These are phyloP conservation scores for Lophochroa leadbeateri DNA, from an alignment of 2,113 vertebrate genomes.

Conservation along the genomic window DNA sequence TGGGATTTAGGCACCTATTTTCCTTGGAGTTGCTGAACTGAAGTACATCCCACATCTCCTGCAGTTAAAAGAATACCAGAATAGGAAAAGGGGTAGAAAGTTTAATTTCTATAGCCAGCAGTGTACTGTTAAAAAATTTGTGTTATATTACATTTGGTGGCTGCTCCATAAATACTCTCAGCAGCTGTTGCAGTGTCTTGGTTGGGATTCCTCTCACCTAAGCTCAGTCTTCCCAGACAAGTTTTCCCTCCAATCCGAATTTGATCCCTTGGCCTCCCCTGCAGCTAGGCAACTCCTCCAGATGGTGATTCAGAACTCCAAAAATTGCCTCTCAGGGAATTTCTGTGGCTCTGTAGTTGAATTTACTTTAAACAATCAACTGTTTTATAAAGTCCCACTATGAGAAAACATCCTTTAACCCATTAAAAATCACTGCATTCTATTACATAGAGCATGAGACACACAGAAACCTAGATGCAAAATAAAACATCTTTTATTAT, in stretches of 20 bases:
- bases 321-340: background rate
- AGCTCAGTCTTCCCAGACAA: background rate
- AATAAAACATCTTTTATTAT: background rate
- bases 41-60: rapidly evolving
- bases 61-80: background rate
- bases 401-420: background rate
- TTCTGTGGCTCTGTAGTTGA: background rate
- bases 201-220: slow-evolving; percentile 11
- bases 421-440: background rate
- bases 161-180: background rate
- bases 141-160: background rate
- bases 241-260: background rate
- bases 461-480: background rate
- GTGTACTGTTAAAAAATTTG: background rate
- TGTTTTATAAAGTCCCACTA: background rate
- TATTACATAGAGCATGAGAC: background rate
- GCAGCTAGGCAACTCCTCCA: background rate
- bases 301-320: background rate
- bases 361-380: background rate
- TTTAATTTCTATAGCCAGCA: background rate
- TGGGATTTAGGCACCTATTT: background rate
- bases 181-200: background rate
- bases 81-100: background rate
- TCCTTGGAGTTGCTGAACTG: background rate
- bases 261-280: background rate